A percentile compares a stretch with the other conserved stretches of the same genome.
Conservation (phyloP, 2,113 vertebrate species). For the Phoenicopterus ruber region DNA sequence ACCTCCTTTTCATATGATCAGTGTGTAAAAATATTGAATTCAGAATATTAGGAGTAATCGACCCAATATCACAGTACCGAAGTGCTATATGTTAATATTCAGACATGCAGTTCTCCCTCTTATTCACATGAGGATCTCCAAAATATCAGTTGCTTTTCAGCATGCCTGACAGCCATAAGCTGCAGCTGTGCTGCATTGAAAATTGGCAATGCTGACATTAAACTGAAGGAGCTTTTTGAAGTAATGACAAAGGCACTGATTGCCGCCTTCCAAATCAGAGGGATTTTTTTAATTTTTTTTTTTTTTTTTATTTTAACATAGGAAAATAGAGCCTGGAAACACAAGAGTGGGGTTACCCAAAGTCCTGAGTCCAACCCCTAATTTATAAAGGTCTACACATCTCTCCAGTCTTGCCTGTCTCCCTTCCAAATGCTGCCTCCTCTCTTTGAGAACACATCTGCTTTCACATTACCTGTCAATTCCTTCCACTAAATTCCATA, state of each 20-base stretch:
- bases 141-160: constrained; percentile 52
- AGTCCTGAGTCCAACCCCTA: neutral
- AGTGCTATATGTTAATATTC: neutral
- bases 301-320: neutral
- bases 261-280: constrained; percentile 54
- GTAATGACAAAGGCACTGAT: constrained; percentile 71
- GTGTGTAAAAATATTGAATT: neutral
- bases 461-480: neutral
- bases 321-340: neutral
- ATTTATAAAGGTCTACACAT: neutral
- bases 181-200: constrained; percentile 72
- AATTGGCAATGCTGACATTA: constrained; percentile 63
- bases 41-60: neutral
- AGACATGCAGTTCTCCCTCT: neutral
- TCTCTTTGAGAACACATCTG: neutral
- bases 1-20: neutral
- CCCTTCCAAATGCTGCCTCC: neutral
- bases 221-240: constrained; percentile 64
- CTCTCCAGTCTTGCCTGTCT: neutral
- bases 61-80: neutral
- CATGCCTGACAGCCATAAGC: constrained; percentile 49
- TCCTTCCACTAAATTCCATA: neutral
- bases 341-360: neutral
- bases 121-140: constrained; percentile 35
- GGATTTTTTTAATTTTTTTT: neutral